Evolutionary conservation across 1,140 invertebrate species (phyloP).

Genomic region (Lepidostoma basale): DNA sequence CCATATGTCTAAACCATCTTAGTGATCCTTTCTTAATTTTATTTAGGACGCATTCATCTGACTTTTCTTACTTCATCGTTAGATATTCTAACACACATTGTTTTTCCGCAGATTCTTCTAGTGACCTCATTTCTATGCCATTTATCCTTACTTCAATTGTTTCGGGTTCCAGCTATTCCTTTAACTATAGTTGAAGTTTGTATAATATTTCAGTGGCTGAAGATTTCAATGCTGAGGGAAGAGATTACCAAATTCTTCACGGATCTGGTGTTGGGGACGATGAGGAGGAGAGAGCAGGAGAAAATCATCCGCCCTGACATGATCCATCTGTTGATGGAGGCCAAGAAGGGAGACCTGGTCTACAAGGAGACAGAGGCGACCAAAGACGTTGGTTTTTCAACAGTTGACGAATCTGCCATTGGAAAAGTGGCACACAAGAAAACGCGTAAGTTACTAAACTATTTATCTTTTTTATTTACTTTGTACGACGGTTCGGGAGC

Average conservation of each 20-base stretch:
- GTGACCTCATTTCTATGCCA: no score
- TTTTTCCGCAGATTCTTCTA: no score
- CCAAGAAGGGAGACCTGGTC: slow-evolving; percentile 41
- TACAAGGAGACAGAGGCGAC: slow-evolving; percentile 14
- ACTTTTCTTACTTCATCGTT: no score
- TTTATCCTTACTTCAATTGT: no score
- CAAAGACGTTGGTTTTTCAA: slow-evolving; percentile 44
- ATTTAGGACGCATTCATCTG: no score
- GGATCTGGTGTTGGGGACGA: neutral
- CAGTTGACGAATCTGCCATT: slow-evolving; percentile 40
- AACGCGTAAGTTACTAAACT: no score
- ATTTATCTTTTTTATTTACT: neutral
- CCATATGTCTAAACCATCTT: no score
- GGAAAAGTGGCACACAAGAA: neutral
- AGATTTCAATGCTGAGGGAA: neutral
- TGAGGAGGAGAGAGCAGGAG: slow-evolving; percentile 20
- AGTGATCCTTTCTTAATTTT: no score
- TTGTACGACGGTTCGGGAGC: neutral
- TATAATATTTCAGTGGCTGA: neutral
- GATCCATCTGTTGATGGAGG: slow-evolving; percentile 53
- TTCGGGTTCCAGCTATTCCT: no score
- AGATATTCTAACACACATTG: no score
- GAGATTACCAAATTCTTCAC: slow-evolving; percentile 4
- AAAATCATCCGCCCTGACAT: slow-evolving; percentile 46
- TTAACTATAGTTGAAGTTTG: neutral